A percentile compares a stretch with the other conserved stretches of the same genome.
These are phyloP conservation scores for Antheraea mylitta DNA, from an alignment of 1,140 invertebrate genomes.

Conservation along the genomic window DNA sequence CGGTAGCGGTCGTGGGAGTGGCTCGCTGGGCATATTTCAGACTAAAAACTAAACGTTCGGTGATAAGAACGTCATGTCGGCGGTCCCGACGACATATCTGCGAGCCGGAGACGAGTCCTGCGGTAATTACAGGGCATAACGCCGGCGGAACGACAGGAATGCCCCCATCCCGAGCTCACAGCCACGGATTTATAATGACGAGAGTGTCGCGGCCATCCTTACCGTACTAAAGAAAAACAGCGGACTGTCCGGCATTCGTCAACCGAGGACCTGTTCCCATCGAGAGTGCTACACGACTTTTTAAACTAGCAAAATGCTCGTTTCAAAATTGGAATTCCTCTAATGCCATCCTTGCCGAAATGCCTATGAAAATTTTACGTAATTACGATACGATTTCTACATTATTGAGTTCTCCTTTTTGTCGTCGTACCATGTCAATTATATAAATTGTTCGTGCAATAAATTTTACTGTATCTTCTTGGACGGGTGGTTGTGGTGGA, in stretches of 20 bases:
- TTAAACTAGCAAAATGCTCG: slow-evolving; percentile 62
- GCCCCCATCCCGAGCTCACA: slow-evolving; percentile 65
- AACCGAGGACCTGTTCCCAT: slow-evolving; percentile 60
- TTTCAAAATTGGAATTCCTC: slow-evolving; percentile 74
- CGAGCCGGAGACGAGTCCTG: slow-evolving; percentile 71
- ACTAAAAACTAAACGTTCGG: slow-evolving; percentile 65
- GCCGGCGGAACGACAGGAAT: slow-evolving; percentile 65
- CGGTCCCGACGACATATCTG: slow-evolving; percentile 75
- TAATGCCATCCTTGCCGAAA: slow-evolving; percentile 72
- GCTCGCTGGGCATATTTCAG: slow-evolving; percentile 43
- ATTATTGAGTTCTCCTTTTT: slow-evolving; percentile 74
- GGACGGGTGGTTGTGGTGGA: slow-evolving; percentile 63
- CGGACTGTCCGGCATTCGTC: slow-evolving; percentile 48
- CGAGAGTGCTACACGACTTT: slow-evolving; percentile 41
- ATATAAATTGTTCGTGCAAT: slow-evolving; percentile 77
- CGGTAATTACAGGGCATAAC: slow-evolving; percentile 75
- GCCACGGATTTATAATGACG: slow-evolving; percentile 73
- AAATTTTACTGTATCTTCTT: slow-evolving; percentile 72
- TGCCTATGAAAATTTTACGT: slow-evolving; percentile 59
- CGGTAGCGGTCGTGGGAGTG: slow-evolving; percentile 56
- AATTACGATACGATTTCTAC: slow-evolving; percentile 64
- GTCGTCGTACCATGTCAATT: slow-evolving; percentile 64
- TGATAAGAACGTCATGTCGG: slow-evolving; percentile 77
- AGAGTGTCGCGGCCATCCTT: slow-evolving; percentile 65
- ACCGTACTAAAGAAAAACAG: slow-evolving; percentile 56